Evolutionary conservation across 1,140 invertebrate genomes (phyloP).

Genomic region (Trypoxylus dichotomus): DNA sequence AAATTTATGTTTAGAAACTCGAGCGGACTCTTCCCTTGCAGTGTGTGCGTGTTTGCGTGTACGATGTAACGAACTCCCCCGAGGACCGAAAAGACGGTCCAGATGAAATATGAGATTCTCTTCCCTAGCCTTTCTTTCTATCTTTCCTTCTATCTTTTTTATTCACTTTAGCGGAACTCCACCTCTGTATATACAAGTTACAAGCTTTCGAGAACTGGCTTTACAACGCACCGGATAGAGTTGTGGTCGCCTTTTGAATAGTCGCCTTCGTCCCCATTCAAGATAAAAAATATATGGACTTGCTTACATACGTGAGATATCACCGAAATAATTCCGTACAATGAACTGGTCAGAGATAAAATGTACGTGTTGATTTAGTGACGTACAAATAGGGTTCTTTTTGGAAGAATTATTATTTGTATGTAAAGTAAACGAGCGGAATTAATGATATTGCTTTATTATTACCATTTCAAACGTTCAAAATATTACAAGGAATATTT

Average conservation of each 20-base stretch:
- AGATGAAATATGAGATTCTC: conserved; percentile 7
- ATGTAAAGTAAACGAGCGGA: no score
- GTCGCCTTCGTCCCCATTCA: neutral
- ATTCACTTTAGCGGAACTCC: neutral
- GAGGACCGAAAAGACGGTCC: conserved; percentile 1
- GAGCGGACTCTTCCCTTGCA: neutral
- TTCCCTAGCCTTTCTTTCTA: neutral
- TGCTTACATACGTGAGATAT: neutral
- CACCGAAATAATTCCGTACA: neutral
- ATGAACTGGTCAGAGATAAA: neutral
- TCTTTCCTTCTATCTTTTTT: neutral
- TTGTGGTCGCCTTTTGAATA: conserved; percentile 6
- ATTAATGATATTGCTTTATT: no score
- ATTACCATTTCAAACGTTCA: no score
- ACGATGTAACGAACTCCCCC: neutral
- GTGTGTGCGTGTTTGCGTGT: neutral
- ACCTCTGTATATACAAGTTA: neutral
- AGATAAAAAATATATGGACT: neutral
- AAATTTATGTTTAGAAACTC: conserved; percentile 8
- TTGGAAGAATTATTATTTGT: no score
- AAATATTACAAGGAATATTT: no score
- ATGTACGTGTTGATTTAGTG: neutral
- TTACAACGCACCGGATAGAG: neutral
- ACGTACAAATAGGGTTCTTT: neutral
- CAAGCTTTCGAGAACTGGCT: neutral